Evolutionary conservation across 2,797 vertebrate genomes (phyloP).

Genomic region (Tenualosa ilisha): DNA sequence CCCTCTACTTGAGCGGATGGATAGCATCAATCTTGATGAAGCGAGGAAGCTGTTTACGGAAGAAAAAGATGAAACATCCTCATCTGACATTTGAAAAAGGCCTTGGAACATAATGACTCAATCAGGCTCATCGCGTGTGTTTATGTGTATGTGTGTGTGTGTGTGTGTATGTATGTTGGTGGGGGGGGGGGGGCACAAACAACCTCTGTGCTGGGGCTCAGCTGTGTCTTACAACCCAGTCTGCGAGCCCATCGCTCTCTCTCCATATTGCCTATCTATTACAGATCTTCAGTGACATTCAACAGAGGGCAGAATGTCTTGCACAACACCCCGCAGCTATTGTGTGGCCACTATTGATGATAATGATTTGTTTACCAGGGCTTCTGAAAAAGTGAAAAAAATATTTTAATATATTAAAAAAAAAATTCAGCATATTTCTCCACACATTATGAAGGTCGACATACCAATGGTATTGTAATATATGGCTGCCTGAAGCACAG

Average conservation of each 20-base stretch:
- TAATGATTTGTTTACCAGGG: neutral
- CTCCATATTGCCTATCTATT: neutral
- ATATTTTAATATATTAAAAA: too few relatives aligned
- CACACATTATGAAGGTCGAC: neutral
- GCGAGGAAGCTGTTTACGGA: neutral
- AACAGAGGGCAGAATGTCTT: neutral
- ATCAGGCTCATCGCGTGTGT: neutral
- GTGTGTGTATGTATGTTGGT: neutral
- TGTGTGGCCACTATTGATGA: neutral
- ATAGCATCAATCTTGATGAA: conserved; percentile 9
- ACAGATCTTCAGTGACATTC: neutral
- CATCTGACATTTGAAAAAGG: conserved; percentile 21
- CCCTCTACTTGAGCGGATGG: neutral
- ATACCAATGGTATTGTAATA: neutral
- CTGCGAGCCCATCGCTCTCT: neutral
- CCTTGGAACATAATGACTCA: conserved; percentile 21
- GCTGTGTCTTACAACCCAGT: neutral
- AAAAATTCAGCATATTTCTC: neutral
- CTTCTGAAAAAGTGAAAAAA: neutral
- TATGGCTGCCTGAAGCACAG: neutral
- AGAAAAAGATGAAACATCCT: conserved; percentile 20
- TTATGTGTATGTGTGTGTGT: neutral
- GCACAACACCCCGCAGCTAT: neutral
- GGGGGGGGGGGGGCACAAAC: neutral
- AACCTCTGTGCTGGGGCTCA: neutral